Percentiles rank a stretch among this genome's conserved stretches.
These are phyloP conservation scores for Psilopsiagon aymara DNA, from an alignment of 2,113 vertebrate genomes.

Conservation along the genomic window DNA sequence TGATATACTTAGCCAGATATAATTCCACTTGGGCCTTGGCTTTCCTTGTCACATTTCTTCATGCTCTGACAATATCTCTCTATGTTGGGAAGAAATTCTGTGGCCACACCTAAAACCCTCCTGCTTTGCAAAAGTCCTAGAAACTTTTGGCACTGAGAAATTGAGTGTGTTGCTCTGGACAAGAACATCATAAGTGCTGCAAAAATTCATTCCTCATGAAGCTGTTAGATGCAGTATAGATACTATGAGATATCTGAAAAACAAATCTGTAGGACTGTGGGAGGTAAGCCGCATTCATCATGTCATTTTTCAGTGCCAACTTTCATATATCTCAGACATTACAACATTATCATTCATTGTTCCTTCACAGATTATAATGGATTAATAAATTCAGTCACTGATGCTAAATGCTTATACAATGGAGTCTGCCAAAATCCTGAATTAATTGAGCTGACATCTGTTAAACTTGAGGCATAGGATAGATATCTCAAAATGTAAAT, in stretches of 20 bases:
- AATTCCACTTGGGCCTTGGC: neutral
- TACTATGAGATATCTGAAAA: neutral
- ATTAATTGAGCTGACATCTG: neutral
- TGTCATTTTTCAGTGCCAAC: neutral
- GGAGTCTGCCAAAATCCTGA: neutral
- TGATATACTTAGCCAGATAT: neutral
- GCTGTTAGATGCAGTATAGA: neutral
- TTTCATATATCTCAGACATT: neutral
- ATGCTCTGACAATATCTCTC: neutral
- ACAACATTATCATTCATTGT: conserved; percentile 10
- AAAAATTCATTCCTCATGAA: neutral
- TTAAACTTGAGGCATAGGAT: neutral
- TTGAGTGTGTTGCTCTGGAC: neutral
- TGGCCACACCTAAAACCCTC: neutral
- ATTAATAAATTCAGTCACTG: conserved; percentile 12
- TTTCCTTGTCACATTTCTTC: neutral
- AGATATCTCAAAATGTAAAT: neutral
- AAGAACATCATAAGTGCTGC: neutral
- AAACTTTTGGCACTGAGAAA: neutral
- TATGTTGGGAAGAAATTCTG: neutral
- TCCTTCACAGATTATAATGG: conserved; percentile 1
- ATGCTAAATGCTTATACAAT: neutral
- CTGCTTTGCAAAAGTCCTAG: neutral
- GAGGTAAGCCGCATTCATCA: neutral
- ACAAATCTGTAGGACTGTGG: neutral